Conservation (phyloP, 2,113 vertebrate species). For the Cebus imitator region DNA sequence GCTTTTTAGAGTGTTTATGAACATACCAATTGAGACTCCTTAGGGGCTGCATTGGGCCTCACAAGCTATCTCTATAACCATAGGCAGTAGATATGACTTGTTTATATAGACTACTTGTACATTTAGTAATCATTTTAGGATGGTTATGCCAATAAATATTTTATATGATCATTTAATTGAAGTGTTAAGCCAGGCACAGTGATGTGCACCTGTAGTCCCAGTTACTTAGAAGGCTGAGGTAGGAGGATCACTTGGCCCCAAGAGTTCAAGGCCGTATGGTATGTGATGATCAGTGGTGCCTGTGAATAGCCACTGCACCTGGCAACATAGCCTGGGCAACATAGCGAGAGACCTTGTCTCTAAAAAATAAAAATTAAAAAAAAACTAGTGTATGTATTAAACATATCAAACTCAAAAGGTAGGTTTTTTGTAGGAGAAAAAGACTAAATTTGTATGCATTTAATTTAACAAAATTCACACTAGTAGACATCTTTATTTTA, state of each 20-base stretch:
- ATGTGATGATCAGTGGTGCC: not conserved
- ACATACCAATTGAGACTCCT: not conserved
- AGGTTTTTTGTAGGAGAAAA: slow-evolving; percentile 24
- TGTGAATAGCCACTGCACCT: not conserved
- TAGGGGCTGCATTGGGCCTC: not conserved
- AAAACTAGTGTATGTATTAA: not conserved
- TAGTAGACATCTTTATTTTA: slow-evolving; percentile 49
- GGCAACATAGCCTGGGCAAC: not conserved
- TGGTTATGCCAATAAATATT: slow-evolving; percentile 20
- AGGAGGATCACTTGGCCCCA: not conserved
- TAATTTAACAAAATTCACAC: slow-evolving; percentile 31
- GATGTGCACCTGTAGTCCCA: not conserved
- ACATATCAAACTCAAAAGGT: not conserved
- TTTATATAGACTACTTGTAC: not conserved
- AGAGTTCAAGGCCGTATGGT: not conserved
- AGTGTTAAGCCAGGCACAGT: not conserved
- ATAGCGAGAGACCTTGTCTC: not conserved
- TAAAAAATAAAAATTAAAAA: not conserved
- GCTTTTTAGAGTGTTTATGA: slow-evolving; percentile 18
- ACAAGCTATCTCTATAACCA: not conserved
- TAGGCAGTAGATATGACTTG: not conserved
- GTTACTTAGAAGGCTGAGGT: not conserved
- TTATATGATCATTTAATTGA: slow-evolving; percentile 31
- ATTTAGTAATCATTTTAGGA: slow-evolving; percentile 28
- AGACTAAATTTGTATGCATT: slow-evolving; percentile 35